A percentile compares a stretch with the other conserved stretches of the same genome.
These are phyloP conservation scores for Tetranychus cinnabarinus DNA, from an alignment of 1,140 invertebrate genomes.

Conservation along the genomic window DNA sequence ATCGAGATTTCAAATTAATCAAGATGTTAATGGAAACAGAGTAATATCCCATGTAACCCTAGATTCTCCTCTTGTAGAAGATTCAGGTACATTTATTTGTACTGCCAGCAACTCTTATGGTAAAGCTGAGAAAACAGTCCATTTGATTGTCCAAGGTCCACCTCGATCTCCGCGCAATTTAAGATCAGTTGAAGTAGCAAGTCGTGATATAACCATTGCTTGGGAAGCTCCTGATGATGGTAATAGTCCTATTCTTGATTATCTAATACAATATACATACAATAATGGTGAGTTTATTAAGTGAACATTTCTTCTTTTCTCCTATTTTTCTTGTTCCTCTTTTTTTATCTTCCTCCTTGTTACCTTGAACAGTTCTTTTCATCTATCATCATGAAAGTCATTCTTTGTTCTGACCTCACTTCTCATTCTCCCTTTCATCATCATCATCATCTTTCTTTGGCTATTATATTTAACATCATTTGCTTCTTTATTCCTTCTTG, in stretches of 20 bases:
- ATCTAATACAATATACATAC: constrained; percentile 19
- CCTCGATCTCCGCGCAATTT: constrained; percentile 24
- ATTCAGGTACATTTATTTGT: constrained; percentile 25
- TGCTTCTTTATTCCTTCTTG: no score
- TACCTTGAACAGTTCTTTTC: no score
- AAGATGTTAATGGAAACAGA: constrained; percentile 8
- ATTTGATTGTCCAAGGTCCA: constrained; percentile 24
- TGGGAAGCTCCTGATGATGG: constrained; percentile 27
- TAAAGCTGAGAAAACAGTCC: constrained; percentile 21
- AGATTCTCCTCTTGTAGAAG: constrained; percentile 17
- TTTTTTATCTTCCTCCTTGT: not conserved
- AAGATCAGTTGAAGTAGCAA: constrained; percentile 19
- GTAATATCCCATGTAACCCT: constrained; percentile 18
- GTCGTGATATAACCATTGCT: constrained; percentile 18
- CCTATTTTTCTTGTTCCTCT: not conserved
- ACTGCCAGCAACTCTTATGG: constrained; percentile 19
- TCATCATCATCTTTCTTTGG: constrained; percentile 49
- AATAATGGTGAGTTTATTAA: constrained; percentile 13
- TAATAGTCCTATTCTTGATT: constrained; percentile 25
- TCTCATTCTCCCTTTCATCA: constrained; percentile 25
- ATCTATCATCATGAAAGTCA: not conserved
- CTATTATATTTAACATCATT: not conserved
- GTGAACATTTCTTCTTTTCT: not conserved
- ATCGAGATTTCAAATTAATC: constrained; percentile 10
- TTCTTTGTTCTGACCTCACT: not conserved